Evolutionary conservation across 2,888 invertebrate genomes (phyloP).

Genomic region (Drosophila affinis): DNA sequence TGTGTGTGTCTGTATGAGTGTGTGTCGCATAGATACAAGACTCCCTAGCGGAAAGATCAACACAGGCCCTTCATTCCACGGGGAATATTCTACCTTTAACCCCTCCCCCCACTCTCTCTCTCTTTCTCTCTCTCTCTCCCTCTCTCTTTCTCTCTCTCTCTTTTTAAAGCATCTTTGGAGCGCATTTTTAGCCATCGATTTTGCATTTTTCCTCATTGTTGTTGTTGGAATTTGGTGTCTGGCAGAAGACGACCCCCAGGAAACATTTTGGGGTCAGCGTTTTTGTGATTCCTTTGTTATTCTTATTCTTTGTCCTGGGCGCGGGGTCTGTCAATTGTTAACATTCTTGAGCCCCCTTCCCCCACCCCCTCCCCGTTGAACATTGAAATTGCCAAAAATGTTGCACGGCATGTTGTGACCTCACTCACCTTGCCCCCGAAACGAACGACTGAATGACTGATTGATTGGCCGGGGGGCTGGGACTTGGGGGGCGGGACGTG

Average conservation of each 20-base stretch:
- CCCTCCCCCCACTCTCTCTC: not conserved
- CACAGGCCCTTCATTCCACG: conserved; percentile 7
- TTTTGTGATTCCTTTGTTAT: conserved; percentile 38
- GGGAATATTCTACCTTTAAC: not conserved
- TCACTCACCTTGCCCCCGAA: conserved; percentile 21
- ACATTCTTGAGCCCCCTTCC: conserved; percentile 8
- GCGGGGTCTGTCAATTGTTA: conserved; percentile 38
- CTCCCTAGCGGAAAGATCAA: conserved; percentile 32
- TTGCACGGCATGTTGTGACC: conserved; percentile 46
- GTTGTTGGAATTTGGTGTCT: too few species aligned
- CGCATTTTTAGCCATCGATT: conserved; percentile 55
- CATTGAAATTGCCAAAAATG: conserved; percentile 25
- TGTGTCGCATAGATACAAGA: conserved; percentile 40
- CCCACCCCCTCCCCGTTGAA: not conserved
- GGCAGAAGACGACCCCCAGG: not conserved
- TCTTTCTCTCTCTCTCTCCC: too few species aligned
- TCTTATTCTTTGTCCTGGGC: conserved; percentile 8
- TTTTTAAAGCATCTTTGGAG: conserved; percentile 30
- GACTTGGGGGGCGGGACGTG: not conserved
- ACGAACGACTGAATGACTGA: conserved; percentile 50
- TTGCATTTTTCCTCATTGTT: conserved; percentile 59
- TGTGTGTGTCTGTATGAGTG: conserved; percentile 10
- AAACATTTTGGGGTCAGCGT: conserved; percentile 39
- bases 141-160: too few species aligned
- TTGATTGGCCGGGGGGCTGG: conserved; percentile 56